Evolutionary conservation across 1,140 invertebrate species (phyloP).

Genomic region (Danaus plexippus): DNA sequence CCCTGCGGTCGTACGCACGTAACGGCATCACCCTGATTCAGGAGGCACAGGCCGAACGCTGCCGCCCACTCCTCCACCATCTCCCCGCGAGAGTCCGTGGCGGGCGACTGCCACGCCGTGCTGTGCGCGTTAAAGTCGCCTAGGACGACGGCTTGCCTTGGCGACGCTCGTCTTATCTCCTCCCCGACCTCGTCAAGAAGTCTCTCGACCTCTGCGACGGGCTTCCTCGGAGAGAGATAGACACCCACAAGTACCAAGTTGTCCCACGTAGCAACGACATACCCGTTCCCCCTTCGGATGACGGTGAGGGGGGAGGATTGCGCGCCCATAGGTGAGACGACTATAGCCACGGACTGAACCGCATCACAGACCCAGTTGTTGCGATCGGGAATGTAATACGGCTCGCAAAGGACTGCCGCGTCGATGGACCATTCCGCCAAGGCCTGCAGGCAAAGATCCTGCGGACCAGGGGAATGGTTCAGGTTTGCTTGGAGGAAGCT

Average conservation of each 20-base stretch:
- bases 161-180: constrained; percentile 8
- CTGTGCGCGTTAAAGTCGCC: constrained; percentile 26
- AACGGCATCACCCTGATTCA: constrained; percentile 22
- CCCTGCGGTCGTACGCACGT: constrained; percentile 34
- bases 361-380: constrained; percentile 18
- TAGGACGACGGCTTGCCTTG: constrained; percentile 17
- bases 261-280: constrained; percentile 14
- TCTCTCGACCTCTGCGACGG: constrained; percentile 7
- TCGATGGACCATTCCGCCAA: constrained; percentile 14
- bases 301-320: constrained; percentile 7
- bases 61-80: constrained; percentile 20
- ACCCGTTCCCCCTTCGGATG: constrained; percentile 6
- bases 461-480: constrained; percentile 19
- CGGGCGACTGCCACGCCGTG: constrained; percentile 11
- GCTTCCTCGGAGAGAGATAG: constrained; percentile 14
- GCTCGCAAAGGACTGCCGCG: constrained; percentile 16
- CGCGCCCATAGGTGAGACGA: constrained; percentile 9
- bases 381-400: constrained; percentile 16
- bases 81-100: constrained; percentile 12
- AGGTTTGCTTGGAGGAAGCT: constrained; percentile 16
- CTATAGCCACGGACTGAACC: neutral
- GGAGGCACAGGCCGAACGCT: constrained; percentile 16
- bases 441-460: constrained; percentile 16
- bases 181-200: constrained; percentile 11
- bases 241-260: constrained; percentile 12